Base-by-base conservation (phyloP, 2,113 vertebrate genomes). In the Heterochromis multidens region DNA sequence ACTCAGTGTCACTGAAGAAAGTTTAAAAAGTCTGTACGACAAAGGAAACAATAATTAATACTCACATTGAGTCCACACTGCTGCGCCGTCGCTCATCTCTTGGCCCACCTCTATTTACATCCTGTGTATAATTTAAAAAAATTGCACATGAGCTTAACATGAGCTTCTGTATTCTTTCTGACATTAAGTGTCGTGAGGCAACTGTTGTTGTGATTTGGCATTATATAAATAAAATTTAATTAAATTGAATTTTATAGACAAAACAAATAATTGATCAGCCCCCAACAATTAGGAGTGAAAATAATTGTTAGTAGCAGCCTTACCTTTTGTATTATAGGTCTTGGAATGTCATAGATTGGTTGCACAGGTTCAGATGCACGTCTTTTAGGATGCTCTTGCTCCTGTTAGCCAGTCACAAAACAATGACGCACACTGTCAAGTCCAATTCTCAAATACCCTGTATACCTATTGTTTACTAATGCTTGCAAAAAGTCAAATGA, bases 61-160 rank as follows among this genome's bases (percentile, higher is more conserved):
- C 95, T 94, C 86, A 96, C 95, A 94, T 1, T 78, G 81, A 29
- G 3, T 90, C 85, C 2, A 3, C 1, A 46, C 33, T 89, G 19
- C 3, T 12, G 25, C 1, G 2, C 8, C 0, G 27, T 2, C 0
- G 2, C 1, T 67, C 8, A 2, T 9, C 23, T 2, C 77, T 21
- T 49, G 9, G n/a, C 11, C 0, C 13, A 1, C 1, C 9, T 85
- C 78, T 0, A 19, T 78, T 78, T 6, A 57, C 21, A 16, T 19
- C 16, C 56, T 60, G 29, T 17, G 0, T 13, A 62, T 35, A 59
- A 23, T n/a, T 25, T 33, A 0, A 37, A 60, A 31, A n/a, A 46
- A n/a, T n/a, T n/a, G n/a, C n/a, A n/a, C n/a, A n/a, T n/a, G n/a
- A n/a, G n/a, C n/a, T n/a, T n/a, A n/a, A n/a, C 23, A 72, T 27